phyloP scores from a whole-genome alignment of 2,797 vertebrate genomes.

The Gallinago nigripennis region DNA sequence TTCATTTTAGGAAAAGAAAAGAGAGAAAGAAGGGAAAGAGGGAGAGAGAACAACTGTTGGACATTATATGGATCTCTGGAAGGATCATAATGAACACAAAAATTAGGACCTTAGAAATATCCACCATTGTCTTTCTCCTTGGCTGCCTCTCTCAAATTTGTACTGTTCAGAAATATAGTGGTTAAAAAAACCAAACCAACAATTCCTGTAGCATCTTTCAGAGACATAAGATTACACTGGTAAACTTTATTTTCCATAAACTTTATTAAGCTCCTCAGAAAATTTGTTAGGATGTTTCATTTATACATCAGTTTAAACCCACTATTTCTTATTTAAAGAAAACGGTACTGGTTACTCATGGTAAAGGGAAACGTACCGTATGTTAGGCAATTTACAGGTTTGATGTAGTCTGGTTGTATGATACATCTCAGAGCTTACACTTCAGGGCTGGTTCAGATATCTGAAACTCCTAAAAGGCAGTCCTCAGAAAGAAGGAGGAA shows the following conservation, averaged over 20 bases:
- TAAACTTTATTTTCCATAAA: not conserved
- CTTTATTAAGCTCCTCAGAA: not conserved
- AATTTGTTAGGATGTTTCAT: not conserved
- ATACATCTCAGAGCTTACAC: not conserved
- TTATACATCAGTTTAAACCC: not conserved
- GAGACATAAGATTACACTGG: not conserved
- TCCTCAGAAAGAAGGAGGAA: not conserved
- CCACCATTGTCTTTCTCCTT: not conserved
- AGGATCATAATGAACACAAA: not conserved
- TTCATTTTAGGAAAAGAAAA: not conserved
- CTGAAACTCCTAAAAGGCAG: not conserved
- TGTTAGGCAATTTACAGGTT: not conserved
- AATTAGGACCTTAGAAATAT: not conserved
- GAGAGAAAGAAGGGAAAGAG: not conserved
- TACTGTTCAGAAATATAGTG: not conserved
- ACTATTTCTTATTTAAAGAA: not conserved
- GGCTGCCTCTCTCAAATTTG: not conserved
- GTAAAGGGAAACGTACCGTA: not conserved
- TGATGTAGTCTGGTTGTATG: not conserved
- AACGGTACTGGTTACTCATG: not conserved
- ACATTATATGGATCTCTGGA: not conserved
- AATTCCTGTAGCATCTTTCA: not conserved
- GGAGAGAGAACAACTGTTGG: rapidly evolving
- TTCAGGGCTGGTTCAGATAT: not conserved
- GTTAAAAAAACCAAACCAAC: not conserved